Percentiles rank a stretch among this genome's conserved stretches.
Conservation (phyloP, 2,888 invertebrate genomes). For the Acanthosoma haemorrhoidale region DNA sequence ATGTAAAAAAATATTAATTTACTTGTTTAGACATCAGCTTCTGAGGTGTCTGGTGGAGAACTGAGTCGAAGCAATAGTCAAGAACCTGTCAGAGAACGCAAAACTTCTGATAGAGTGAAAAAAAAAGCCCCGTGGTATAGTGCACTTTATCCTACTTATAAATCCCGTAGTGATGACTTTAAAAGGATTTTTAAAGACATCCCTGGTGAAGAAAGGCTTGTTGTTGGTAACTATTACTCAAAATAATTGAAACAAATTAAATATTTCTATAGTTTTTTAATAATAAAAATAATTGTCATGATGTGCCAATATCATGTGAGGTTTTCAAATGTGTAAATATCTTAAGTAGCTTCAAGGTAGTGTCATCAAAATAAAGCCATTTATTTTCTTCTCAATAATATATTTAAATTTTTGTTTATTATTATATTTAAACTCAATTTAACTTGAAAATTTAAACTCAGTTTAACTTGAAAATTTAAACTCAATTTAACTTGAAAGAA, state of each 20-base stretch:
- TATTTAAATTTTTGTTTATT: too few relatives aligned
- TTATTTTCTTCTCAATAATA: too few relatives aligned
- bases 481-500: too few relatives aligned
- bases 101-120: constrained; percentile 55
- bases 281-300: too few relatives aligned
- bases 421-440: too few relatives aligned
- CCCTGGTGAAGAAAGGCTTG: constrained; percentile 82
- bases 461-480: too few relatives aligned
- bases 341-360: too few relatives aligned
- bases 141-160: constrained; percentile 84
- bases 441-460: too few relatives aligned
- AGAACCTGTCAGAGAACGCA: constrained; percentile 43
- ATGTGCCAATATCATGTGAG: too few relatives aligned
- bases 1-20: neutral
- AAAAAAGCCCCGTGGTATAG: constrained; percentile 74
- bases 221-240: constrained; percentile 71
- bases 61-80: constrained; percentile 38
- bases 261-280: neutral
- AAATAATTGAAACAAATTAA: neutral
- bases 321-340: too few relatives aligned
- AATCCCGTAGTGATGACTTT: constrained; percentile 87
- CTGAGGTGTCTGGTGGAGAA: constrained; percentile 33
- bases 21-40: constrained; percentile 27
- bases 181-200: constrained; percentile 86
- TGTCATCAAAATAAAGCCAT: too few relatives aligned